phyloP scores from a whole-genome alignment of 2,888 invertebrate species.

The Thelaira solivaga region DNA sequence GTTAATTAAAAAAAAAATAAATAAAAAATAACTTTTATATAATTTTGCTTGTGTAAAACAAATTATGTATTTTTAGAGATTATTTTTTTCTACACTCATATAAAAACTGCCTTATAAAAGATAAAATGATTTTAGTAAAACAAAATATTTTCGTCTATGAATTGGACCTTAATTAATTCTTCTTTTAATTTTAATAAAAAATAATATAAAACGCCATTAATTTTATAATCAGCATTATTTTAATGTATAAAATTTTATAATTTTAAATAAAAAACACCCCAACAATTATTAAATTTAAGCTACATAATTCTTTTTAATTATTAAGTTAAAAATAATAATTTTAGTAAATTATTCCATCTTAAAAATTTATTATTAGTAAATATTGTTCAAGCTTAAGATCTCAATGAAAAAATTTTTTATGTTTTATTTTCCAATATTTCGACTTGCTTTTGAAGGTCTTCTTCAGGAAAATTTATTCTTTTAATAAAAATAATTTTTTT shows the following conservation, averaged over 20 bases:
- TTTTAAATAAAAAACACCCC: conserved; percentile 18
- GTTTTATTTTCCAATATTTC: no score
- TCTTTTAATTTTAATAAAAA: no score
- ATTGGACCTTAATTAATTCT: no score
- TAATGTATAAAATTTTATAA: conserved; percentile 60
- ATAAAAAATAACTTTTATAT: conserved; percentile 1
- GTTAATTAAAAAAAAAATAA: conserved; percentile 13
- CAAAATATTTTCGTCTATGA: no score
- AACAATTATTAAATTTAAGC: neutral
- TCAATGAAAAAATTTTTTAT: no score
- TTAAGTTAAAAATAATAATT: neutral
- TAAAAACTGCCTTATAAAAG: neutral
- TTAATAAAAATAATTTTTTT: no score
- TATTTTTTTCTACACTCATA: conserved; percentile 25
- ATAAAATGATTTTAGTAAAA: no score
- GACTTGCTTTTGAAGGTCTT: no score
- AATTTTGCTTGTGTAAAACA: conserved; percentile 1
- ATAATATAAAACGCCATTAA: conserved; percentile 55
- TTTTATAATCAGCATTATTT: conserved; percentile 58
- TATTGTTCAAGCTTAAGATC: no score
- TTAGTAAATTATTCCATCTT: no score
- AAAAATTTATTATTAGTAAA: no score
- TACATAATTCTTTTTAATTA: conserved; percentile 1
- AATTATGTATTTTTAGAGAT: conserved; percentile 35
- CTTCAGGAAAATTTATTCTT: no score